A percentile compares a stretch with the other conserved stretches of the same genome.
These are phyloP conservation scores for Prionace glauca DNA, from an alignment of 2,797 vertebrate species.

Conservation along the genomic window DNA sequence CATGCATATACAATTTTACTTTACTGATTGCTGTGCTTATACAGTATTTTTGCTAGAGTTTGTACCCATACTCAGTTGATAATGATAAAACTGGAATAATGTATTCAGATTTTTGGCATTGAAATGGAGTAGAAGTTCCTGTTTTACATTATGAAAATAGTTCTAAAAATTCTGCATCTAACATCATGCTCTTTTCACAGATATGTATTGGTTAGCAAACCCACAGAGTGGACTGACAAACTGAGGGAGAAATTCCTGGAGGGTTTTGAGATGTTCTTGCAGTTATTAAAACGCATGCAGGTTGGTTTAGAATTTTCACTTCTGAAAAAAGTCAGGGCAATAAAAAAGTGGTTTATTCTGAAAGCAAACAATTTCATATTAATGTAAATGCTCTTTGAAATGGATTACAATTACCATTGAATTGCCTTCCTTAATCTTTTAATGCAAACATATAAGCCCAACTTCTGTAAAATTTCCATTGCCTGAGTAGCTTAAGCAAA, in stretches of 20 bases:
- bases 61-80: neutral
- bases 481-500: neutral
- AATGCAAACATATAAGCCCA: neutral
- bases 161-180: neutral
- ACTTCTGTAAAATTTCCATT: neutral
- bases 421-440: neutral
- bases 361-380: neutral
- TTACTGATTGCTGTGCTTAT: neutral
- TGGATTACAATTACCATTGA: neutral
- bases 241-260: constrained; percentile 84
- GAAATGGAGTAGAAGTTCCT: neutral
- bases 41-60: neutral
- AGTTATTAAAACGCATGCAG: constrained; percentile 94
- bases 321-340: neutral
- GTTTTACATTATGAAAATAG: neutral
- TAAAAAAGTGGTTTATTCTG: neutral
- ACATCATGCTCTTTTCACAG: constrained; percentile 53
- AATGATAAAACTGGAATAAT: neutral
- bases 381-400: neutral
- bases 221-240: constrained; percentile 77
- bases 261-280: constrained; percentile 83
- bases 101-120: neutral
- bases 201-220: constrained; percentile 86
- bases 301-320: constrained; percentile 52
- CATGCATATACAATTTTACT: neutral